Conservation (phyloP, 2,797 vertebrate species). For the Artibeus lituratus region DNA sequence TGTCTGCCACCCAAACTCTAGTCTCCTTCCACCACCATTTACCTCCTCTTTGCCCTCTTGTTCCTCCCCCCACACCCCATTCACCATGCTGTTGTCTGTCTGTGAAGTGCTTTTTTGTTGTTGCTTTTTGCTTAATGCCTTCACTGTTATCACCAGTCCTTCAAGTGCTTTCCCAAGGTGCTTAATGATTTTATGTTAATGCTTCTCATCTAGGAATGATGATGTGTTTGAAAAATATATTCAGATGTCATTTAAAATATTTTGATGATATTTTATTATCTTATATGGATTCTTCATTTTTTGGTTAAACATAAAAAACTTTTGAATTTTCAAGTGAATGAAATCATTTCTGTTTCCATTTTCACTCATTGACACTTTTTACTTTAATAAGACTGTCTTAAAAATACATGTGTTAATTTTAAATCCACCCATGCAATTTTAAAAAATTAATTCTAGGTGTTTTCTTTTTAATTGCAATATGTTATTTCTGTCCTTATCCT, state of each 20-base stretch:
- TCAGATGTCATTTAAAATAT: background rate
- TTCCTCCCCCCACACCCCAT: background rate
- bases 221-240: background rate
- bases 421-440: background rate
- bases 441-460: background rate
- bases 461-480: background rate
- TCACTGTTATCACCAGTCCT: background rate
- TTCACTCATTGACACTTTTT: background rate
- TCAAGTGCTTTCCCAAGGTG: background rate
- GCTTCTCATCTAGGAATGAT: background rate
- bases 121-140: background rate
- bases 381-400: background rate
- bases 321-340: background rate
- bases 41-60: background rate
- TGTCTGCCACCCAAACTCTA: background rate
- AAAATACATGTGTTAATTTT: background rate
- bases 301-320: background rate
- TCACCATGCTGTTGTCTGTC: background rate
- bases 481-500: background rate
- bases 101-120: too few species aligned
- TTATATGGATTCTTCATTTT: background rate
- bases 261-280: background rate
- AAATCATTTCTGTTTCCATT: conserved; percentile 15
- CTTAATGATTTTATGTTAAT: background rate
- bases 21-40: background rate